phyloP scores from a whole-genome alignment of 2,113 vertebrate genomes.

The Burhinus oedicnemus region DNA sequence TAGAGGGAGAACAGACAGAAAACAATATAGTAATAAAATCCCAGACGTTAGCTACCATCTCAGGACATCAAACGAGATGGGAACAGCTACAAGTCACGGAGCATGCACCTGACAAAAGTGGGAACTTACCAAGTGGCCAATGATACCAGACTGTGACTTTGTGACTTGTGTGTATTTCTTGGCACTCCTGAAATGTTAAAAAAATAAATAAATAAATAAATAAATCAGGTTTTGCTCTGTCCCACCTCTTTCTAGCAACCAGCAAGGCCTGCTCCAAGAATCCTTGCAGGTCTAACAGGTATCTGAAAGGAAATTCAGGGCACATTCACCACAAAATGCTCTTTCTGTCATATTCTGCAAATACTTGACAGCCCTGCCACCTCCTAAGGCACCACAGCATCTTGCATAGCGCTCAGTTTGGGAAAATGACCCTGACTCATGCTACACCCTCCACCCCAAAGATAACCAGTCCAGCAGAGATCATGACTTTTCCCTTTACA shows the following conservation, averaged over 20 bases:
- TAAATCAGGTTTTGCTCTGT: neutral
- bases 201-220: no score
- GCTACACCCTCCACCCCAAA: neutral
- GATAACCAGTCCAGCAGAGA: neutral
- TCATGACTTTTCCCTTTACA: neutral
- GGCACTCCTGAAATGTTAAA: neutral
- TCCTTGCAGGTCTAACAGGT: neutral
- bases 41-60: neutral
- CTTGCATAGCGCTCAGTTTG: neutral
- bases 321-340: neutral
- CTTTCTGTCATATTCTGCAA: neutral
- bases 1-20: neutral
- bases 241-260: neutral
- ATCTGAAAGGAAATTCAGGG: neutral
- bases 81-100: neutral
- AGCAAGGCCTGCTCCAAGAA: neutral
- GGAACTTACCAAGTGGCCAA: neutral
- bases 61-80: neutral
- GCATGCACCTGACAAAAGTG: neutral
- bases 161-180: neutral
- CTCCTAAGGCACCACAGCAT: neutral
- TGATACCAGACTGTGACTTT: neutral
- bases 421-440: neutral
- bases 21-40: neutral
- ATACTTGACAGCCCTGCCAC: neutral